These are phyloP conservation scores for Bombus waltoni DNA, from an alignment of 1,140 invertebrate genomes.

Conservation along the genomic window DNA sequence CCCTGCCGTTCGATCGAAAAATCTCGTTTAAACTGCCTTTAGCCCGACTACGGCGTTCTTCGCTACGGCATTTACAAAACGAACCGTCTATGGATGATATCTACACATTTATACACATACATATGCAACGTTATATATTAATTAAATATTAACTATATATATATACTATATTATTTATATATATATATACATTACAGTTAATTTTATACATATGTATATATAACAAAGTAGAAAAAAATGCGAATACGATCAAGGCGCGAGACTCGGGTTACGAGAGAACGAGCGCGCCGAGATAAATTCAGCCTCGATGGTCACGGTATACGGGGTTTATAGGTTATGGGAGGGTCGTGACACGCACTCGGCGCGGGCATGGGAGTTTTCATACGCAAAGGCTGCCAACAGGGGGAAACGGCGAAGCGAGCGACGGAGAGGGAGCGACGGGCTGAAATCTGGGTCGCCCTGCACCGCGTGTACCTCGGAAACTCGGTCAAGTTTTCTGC, in stretches of 20 bases:
- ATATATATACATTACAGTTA: no score
- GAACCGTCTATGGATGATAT: no score
- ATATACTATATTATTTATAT: no score
- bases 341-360: conserved; percentile 25
- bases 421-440: background rate
- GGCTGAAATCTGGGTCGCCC: conserved; percentile 71
- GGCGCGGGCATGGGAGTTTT: conserved; percentile 17
- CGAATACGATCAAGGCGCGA: background rate
- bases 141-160: no score
- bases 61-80: no score
- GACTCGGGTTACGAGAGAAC: background rate
- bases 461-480: conserved; percentile 72
- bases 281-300: conserved; percentile 1
- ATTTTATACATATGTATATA: no score
- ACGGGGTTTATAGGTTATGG: conserved; percentile 59
- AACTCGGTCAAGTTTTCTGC: conserved; percentile 81
- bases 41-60: fast-evolving
- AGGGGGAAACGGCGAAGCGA: background rate
- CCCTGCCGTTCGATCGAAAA: no score
- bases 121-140: no score
- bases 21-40: background rate
- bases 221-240: background rate
- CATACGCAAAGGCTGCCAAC: conserved; percentile 4
- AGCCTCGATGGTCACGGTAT: conserved; percentile 12
- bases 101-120: no score